These are phyloP conservation scores for Melanogrammus aeglefinus DNA, from an alignment of 2,797 vertebrate species.

Conservation along the genomic window DNA sequence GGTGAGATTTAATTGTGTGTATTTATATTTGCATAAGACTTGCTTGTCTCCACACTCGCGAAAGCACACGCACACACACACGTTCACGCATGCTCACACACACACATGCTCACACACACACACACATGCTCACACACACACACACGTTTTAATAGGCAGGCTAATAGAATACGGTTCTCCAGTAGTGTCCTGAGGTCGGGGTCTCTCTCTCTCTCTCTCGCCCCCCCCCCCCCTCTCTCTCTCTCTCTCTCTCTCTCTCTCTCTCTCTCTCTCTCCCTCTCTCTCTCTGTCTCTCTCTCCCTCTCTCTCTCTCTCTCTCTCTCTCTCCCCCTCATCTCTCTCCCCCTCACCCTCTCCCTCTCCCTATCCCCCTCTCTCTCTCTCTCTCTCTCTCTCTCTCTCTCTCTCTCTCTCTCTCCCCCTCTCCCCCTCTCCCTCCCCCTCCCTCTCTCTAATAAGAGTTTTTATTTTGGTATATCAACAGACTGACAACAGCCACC, in stretches of 20 bases:
- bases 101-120: background rate
- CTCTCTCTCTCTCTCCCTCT: too few species aligned
- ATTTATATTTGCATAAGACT: constrained; percentile 69
- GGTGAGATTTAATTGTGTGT: constrained; percentile 60
- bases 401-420: background rate
- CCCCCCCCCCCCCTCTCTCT: too few species aligned
- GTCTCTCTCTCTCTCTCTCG: too few species aligned
- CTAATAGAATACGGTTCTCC: background rate
- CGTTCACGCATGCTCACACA: constrained; percentile 26
- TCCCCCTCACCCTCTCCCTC: too few species aligned
- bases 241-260: too few species aligned
- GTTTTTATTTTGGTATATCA: background rate
- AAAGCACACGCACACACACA: constrained; percentile 28
- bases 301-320: too few species aligned
- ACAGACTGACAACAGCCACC: background rate
- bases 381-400: too few species aligned
- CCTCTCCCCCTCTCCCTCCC: background rate
- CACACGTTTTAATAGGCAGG: background rate
- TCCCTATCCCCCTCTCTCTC: too few species aligned
- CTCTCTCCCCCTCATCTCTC: too few species aligned
- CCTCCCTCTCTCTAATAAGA: background rate
- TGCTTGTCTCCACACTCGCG: constrained; percentile 35
- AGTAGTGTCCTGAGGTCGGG: background rate
- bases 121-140: background rate
- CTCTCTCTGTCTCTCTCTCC: too few species aligned